These are phyloP conservation scores for Atta colombica DNA, from an alignment of 1,140 invertebrate genomes.

Conservation along the genomic window DNA sequence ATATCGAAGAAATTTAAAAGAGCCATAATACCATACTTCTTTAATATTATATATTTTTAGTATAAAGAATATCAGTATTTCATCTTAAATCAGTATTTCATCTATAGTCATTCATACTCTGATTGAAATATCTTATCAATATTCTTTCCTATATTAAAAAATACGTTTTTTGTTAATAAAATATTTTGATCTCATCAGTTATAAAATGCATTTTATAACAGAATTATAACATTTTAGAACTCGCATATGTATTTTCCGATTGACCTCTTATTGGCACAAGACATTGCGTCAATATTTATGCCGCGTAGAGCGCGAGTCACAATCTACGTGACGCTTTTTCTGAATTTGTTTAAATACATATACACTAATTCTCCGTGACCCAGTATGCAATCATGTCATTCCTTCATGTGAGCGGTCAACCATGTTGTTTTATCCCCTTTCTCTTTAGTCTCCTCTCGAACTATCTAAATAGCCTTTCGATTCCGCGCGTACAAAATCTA, in stretches of 20 bases:
- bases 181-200: background rate
- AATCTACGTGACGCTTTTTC: slow-evolving; percentile 53
- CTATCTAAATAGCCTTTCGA: slow-evolving; percentile 25
- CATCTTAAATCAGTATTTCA: no score
- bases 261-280: background rate
- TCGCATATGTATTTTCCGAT: background rate
- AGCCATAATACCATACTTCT: no score
- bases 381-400: slow-evolving; percentile 36
- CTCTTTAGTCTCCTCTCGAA: slow-evolving; percentile 16
- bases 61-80: no score
- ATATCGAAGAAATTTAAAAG: no score
- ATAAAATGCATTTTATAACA: background rate
- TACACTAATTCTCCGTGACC: slow-evolving; percentile 28
- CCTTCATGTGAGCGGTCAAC: slow-evolving; percentile 27
- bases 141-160: background rate
- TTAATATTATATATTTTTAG: no score
- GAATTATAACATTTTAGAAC: background rate
- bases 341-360: slow-evolving; percentile 22
- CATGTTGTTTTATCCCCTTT: slow-evolving; percentile 55
- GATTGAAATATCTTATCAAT: background rate
- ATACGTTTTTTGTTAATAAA: background rate
- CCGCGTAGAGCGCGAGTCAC: background rate
- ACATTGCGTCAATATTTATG: background rate
- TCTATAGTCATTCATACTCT: background rate
- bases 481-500: background rate